These are phyloP conservation scores for Caracal caracal DNA, from an alignment of 2,113 vertebrate species.

Conservation along the genomic window DNA sequence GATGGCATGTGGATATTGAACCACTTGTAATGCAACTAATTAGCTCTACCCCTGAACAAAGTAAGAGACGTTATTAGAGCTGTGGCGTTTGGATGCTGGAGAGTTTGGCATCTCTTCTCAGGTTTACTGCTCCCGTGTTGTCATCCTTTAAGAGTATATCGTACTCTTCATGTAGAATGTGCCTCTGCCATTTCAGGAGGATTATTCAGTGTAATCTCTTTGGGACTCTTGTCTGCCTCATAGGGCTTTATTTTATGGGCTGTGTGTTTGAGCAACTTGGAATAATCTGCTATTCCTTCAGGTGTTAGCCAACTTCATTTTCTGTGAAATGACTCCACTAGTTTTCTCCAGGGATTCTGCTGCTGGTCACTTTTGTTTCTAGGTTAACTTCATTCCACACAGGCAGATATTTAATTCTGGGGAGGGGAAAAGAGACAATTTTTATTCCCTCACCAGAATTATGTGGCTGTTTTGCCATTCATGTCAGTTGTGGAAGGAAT, in stretches of 20 bases:
- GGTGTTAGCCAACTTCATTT: conserved; percentile 21
- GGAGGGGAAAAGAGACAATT: not conserved
- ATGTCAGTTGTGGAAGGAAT: conserved; percentile 31
- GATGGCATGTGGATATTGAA: not conserved
- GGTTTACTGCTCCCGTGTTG: not conserved
- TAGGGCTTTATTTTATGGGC: not conserved
- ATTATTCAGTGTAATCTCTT: not conserved
- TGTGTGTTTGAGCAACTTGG: not conserved
- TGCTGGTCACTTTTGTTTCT: conserved; percentile 37
- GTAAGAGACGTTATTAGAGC: not conserved
- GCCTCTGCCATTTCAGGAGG: not conserved
- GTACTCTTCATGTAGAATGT: not conserved
- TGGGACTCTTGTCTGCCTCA: not conserved
- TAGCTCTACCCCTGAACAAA: not conserved
- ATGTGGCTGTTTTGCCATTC: not conserved
- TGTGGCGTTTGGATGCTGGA: not conserved
- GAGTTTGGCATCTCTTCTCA: not conserved
- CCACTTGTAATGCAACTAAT: not conserved
- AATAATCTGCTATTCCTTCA: conserved; percentile 1
- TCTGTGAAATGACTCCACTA: not conserved
- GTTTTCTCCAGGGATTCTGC: not conserved
- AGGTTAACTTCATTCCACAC: not conserved
- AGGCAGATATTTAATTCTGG: not conserved
- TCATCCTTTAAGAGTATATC: not conserved
- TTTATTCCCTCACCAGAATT: not conserved